Evolutionary conservation across 64 coral and sea anemone genomes (phyloP), one percentile per base, ranked within the genome.

Genomic region (Actinia equina): DNA sequence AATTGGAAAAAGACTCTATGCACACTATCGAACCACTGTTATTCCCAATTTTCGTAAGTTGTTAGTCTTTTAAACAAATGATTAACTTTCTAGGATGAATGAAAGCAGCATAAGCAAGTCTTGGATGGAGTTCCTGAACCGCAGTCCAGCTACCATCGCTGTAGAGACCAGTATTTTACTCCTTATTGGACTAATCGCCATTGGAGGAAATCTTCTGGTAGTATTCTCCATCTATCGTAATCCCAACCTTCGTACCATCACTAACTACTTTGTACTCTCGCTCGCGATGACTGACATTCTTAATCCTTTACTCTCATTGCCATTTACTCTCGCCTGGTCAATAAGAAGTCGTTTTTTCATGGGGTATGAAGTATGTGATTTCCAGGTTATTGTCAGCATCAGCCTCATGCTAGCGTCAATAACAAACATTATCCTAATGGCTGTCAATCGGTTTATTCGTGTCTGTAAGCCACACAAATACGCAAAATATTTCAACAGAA

Each of bases 241-340:
- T 71, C 17, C 65, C 4, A 22, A 0, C 0, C 89, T 90, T 85
- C 89, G 89, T 77, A 90, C 71, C 67, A 79, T 90, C 25, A 84
- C 89, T n/a, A 77, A 90, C 52, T 90, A 83, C 52, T 90, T 84
- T 54, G 84, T 90, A 14, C 44, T 90, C n/a, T 71, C 64, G 5
- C 84, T 90, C 62, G 45, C 89, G 7, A 59, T 90, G 11, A 54
- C 83, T 27, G 89, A 90, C 20, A 41, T 79, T 79, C 77, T 79
- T 7, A 43, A 79, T 17, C 30, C 77, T 6, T 15, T 79, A 6
- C 44, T 79, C 12, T 41, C 22, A 26, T 17, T 79, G 44, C 44
- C 44, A 45, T 46, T 46, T 15, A 79, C 77, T 41, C 9, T 79
- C 12, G 77, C 16, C 27, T 46, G 77, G 62, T 65, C 62, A 0